phyloP scores from a whole-genome alignment of 2,113 vertebrate genomes.

The Chaetura pelagica region DNA sequence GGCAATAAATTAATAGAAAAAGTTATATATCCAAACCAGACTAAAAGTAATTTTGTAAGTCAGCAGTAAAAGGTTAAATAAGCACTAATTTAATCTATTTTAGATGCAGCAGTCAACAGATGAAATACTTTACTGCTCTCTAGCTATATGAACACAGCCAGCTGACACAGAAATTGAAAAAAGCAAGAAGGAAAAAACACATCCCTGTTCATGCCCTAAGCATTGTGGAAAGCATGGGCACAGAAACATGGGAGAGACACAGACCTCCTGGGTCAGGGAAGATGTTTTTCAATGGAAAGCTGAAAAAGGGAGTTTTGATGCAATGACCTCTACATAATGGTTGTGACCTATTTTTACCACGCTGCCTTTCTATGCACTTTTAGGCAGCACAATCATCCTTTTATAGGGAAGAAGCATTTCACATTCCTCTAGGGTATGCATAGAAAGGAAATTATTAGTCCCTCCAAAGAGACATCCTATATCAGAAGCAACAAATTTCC shows the following conservation, averaged over 20 bases:
- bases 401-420: not conserved
- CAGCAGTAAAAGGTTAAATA: conserved; percentile 68
- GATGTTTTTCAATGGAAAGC: not conserved
- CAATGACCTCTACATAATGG: not conserved
- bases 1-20: conserved; percentile 67
- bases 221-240: not conserved
- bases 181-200: not conserved
- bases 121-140: conserved; percentile 39
- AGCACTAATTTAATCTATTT: conserved; percentile 55
- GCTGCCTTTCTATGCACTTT: not conserved
- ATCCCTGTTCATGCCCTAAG: not conserved
- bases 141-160: not conserved
- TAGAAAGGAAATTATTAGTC: not conserved
- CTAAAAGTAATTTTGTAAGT: conserved; percentile 66
- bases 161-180: not conserved
- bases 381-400: not conserved
- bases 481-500: not conserved
- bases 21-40: conserved; percentile 66
- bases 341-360: not conserved
- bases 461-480: not conserved
- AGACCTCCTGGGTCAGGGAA: not conserved
- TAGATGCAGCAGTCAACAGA: conserved; percentile 41
- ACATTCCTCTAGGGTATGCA: not conserved
- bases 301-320: not conserved
- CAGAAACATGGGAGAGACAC: not conserved